These are phyloP conservation scores for Nothobranchius furzeri DNA, from an alignment of 2,113 vertebrate genomes.

Conservation along the genomic window DNA sequence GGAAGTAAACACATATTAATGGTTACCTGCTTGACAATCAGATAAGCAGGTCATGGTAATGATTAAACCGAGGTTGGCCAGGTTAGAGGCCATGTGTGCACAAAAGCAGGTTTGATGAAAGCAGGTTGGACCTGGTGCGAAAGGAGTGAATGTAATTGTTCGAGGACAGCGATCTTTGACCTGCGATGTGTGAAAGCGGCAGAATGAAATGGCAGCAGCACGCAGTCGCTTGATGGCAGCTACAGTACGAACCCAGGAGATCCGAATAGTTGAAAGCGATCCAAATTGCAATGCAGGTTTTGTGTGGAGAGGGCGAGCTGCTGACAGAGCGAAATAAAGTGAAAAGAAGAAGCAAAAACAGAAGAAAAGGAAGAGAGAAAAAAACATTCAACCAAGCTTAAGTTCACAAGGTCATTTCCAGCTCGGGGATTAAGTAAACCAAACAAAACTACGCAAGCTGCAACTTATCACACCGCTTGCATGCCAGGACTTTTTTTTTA, in stretches of 20 bases:
- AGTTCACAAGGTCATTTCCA: conserved; percentile 83
- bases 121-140: conserved; percentile 74
- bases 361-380: conserved; percentile 32
- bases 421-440: conserved; percentile 80
- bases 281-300: conserved; percentile 58
- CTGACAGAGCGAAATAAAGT: conserved; percentile 57
- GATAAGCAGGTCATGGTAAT: conserved; percentile 96
- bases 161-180: conserved; percentile 79
- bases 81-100: conserved; percentile 78
- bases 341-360: conserved; percentile 8
- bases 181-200: conserved; percentile 64
- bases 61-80: conserved; percentile 88
- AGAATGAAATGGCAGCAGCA: conserved; percentile 34
- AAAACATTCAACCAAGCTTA: conserved; percentile 54
- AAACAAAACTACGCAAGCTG: conserved; percentile 82
- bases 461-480: conserved; percentile 78
- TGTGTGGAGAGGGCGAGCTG: conserved; percentile 46
- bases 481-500: conserved; percentile 70
- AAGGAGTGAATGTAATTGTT: conserved; percentile 79
- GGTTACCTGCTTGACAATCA: conserved; percentile 94
- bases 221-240: conserved; percentile 22
- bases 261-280: conserved; percentile 64
- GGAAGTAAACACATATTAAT: conserved; percentile 99
- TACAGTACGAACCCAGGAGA: conserved; percentile 12
- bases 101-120: conserved; percentile 77